A percentile compares a stretch with the other conserved stretches of the same genome.
phyloP scores from a whole-genome alignment of 2,888 invertebrate genomes.

The Polyommatus iphigenia region DNA sequence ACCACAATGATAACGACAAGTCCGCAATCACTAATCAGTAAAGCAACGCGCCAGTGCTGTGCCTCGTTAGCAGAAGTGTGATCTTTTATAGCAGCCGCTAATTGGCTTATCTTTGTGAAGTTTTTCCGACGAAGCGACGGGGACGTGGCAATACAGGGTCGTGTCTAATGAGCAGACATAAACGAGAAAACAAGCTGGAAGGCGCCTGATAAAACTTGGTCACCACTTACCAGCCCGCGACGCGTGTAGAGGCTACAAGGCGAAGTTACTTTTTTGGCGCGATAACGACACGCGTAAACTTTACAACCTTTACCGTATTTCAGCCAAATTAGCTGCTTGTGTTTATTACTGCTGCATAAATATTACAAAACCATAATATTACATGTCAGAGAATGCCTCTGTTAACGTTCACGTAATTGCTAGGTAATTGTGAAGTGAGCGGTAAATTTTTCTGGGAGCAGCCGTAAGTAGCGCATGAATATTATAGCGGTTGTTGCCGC shows the following conservation, averaged over 20 bases:
- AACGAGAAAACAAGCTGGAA: neutral
- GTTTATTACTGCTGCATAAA: neutral
- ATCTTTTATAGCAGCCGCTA: neutral
- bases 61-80: neutral
- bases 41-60: neutral
- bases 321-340: neutral
- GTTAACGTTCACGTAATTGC: neutral
- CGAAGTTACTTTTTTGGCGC: neutral
- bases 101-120: neutral
- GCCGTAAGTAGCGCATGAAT: slow-evolving; percentile 19
- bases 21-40: neutral
- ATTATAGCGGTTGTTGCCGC: slow-evolving; percentile 11
- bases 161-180: neutral
- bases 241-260: neutral
- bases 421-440: slow-evolving; percentile 8
- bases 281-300: neutral
- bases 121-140: neutral
- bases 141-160: neutral
- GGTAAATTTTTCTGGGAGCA: neutral
- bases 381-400: neutral
- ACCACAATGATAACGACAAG: neutral
- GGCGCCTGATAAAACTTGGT: neutral
- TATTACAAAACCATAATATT: neutral
- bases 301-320: too few species aligned
- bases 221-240: neutral